Percentiles rank a stretch among this genome's conserved stretches.
phyloP scores from a whole-genome alignment of 2,888 invertebrate genomes.

The Lycocerus yunnanus region DNA sequence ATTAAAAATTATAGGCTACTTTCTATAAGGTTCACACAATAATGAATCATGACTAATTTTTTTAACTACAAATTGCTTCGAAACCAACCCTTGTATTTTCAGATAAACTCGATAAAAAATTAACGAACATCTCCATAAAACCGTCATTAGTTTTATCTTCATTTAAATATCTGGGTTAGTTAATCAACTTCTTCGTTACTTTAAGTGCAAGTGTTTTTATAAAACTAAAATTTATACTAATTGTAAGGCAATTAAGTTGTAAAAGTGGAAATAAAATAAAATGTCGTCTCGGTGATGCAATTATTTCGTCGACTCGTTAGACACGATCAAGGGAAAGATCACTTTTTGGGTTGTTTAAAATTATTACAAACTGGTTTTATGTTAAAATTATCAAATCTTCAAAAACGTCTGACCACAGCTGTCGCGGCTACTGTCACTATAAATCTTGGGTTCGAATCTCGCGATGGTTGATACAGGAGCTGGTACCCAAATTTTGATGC shows the following conservation, averaged over 20 bases:
- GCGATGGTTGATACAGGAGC: too few relatives aligned
- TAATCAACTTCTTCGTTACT: slow-evolving; percentile 2
- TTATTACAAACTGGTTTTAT: background rate
- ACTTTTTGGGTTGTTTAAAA: background rate
- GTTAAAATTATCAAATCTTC: background rate
- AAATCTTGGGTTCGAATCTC: background rate
- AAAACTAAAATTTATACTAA: background rate
- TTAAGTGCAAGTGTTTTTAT: slow-evolving; percentile 4
- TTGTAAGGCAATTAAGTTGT: background rate
- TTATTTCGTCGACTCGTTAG: background rate
- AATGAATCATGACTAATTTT: background rate
- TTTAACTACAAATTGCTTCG: background rate
- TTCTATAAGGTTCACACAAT: background rate
- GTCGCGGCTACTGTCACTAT: background rate
- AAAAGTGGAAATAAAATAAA: background rate
- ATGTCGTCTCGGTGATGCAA: background rate
- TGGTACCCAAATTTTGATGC: too few relatives aligned
- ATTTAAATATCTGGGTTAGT: slow-evolving; percentile 5
- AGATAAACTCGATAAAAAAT: background rate
- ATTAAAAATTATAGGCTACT: background rate
- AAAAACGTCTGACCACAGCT: background rate
- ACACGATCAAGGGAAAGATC: background rate
- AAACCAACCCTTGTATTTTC: background rate
- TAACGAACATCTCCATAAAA: background rate
- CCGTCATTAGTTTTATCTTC: slow-evolving; percentile 9